Evolutionary conservation across 2,888 invertebrate genomes (phyloP).

Genomic region (Chymomyza caudatula): DNA sequence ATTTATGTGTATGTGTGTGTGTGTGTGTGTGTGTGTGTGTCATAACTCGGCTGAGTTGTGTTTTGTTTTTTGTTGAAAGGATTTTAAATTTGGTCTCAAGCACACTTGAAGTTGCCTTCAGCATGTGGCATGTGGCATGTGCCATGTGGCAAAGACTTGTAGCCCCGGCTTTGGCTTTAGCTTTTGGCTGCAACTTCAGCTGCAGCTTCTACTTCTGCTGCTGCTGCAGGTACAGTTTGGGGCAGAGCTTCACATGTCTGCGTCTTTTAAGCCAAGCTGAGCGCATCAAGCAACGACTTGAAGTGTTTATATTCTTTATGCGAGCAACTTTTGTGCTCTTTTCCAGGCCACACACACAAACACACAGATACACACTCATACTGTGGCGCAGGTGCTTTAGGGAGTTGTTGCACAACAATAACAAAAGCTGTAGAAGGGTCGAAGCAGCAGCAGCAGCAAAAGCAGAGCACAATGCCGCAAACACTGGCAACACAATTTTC

Average conservation of each 20-base stretch:
- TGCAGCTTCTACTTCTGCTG: conserved; percentile 25
- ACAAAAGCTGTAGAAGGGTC: too few species aligned
- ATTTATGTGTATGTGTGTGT: conserved; percentile 11
- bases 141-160: conserved; percentile 13
- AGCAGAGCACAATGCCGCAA: background rate
- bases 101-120: conserved; percentile 49
- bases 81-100: conserved; percentile 59
- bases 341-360: conserved; percentile 7
- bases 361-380: conserved; percentile 3
- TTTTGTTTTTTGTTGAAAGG: conserved; percentile 36
- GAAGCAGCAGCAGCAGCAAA: conserved; percentile 10
- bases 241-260: conserved; percentile 14
- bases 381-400: background rate
- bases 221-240: background rate
- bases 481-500: conserved; percentile 35
- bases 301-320: conserved; percentile 44
- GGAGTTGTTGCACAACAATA: conserved; percentile 4
- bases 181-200: background rate
- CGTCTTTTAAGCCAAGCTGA: conserved; percentile 28
- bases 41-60: background rate
- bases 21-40: conserved; percentile 13
- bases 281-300: conserved; percentile 39
- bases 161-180: conserved; percentile 9
- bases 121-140: conserved; percentile 37
- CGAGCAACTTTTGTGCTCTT: conserved; percentile 32